Evolutionary conservation across 2,888 invertebrate genomes (phyloP).

Genomic region (Ypsolopha sequella): DNA sequence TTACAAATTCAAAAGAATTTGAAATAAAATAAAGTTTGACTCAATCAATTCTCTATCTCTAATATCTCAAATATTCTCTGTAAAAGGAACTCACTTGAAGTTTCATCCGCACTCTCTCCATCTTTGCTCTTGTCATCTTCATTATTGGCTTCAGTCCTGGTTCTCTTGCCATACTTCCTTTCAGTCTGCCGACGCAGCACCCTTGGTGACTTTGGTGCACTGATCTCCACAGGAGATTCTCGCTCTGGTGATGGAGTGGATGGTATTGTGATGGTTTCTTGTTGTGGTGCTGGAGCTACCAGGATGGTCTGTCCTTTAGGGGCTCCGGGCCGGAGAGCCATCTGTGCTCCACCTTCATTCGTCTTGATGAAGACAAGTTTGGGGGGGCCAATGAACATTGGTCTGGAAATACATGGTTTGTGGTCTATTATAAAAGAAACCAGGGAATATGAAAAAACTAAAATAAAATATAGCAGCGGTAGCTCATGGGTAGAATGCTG

Average conservation of each 20-base stretch:
- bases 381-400: conserved; percentile 65
- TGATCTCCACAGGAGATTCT: conserved; percentile 32
- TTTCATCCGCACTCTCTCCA: conserved; percentile 24
- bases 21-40: no score
- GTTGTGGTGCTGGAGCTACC: conserved; percentile 40
- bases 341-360: conserved; percentile 45
- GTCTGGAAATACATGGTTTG: conserved; percentile 26
- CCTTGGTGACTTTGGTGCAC: conserved; percentile 35
- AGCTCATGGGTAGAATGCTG: no score
- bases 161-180: conserved; percentile 49
- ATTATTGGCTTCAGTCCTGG: conserved; percentile 37
- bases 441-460: no score
- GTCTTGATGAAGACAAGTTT: conserved; percentile 66
- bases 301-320: conserved; percentile 60
- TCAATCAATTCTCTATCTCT: no score
- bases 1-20: no score
- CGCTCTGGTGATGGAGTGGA: conserved; percentile 5
- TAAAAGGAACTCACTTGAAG: conserved; percentile 35
- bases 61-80: not conserved
- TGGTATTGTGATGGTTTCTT: conserved; percentile 18
- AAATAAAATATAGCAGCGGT: no score
- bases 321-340: conserved; percentile 40
- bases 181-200: conserved; percentile 44
- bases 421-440: not conserved
- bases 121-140: conserved; percentile 31